Base-by-base conservation (phyloP, 2,888 invertebrate genomes). In the Ashinkailepas kermadecensis region DNA sequence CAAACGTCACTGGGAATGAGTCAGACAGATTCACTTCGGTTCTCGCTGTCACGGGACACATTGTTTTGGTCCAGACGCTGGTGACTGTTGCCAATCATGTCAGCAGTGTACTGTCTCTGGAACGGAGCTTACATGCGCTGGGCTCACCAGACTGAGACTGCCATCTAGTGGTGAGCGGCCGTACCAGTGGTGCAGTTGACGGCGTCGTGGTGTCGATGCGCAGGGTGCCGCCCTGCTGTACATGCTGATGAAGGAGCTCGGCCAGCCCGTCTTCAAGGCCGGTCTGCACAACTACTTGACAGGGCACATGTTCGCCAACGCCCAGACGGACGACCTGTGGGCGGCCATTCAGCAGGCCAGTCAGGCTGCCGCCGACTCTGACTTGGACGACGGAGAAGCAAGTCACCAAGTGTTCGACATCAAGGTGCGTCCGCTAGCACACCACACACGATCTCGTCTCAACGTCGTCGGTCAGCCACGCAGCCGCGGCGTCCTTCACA, bases 291-390 rank as follows among this genome's bases (percentile, higher is more conserved):
- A 91, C 85, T 94, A 94, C 87, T 88, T 94, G 82, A 91, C 90
- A 83, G 89, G 89, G 78, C 92, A 92, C 86, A 90, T 91, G 85
- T 94, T 91, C 87, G 89, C 89, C 79, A 94, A 92, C 86, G 93
- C 94, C 15, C 93, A 93, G 83, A 92, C 92, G 10, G 89, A 93
- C 85, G 95, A 96, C 86, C 89, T 97, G 0, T 97, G 96, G 96
- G 89, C 90, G 80, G 91, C 91, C 65, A 89, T 94, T 84, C 92
- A 91, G 83, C 90, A 91, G 86, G 92, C 90, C 85, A 89, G 82
- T 6, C 65, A 82, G 57, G 81, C 81, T 57, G 70, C 90, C 0
- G 91, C 91, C 86, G 89, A 90, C 87, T 90, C 64, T 15, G 64
- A 82, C 56, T 25, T 57, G 21, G 39, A 64, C 78, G n/a, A 58